These are phyloP conservation scores for Drosophila fuyamai DNA, from an alignment of 1,140 invertebrate genomes.

Conservation along the genomic window DNA sequence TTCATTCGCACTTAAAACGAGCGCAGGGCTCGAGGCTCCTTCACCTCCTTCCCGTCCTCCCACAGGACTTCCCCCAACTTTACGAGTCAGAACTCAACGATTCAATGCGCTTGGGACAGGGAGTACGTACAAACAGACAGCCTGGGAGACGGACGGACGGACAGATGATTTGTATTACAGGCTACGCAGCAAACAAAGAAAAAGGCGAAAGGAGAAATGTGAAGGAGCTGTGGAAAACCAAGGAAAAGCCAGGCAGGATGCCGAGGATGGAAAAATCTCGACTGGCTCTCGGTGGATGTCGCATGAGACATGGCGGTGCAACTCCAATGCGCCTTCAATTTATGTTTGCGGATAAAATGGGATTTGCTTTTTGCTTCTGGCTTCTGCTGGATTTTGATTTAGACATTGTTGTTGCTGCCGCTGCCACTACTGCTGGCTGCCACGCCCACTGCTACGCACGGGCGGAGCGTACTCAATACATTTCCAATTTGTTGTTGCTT, in stretches of 20 bases:
- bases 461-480: constrained; percentile 55
- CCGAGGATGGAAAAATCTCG: constrained; percentile 29
- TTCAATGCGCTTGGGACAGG: constrained; percentile 64
- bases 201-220: constrained; percentile 29
- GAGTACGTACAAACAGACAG: constrained; percentile 28
- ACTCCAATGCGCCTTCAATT: constrained; percentile 77
- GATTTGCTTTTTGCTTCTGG: constrained; percentile 72
- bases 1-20: constrained; percentile 78
- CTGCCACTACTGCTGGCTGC: constrained; percentile 3
- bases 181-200: constrained; percentile 59
- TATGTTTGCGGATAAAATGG: constrained; percentile 83
- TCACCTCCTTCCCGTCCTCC: neutral
- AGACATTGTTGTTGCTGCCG: constrained; percentile 58
- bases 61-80: constrained; percentile 43
- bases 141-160: constrained; percentile 15
- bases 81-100: constrained; percentile 73
- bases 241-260: constrained; percentile 25
- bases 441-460: constrained; percentile 49
- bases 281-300: constrained; percentile 37
- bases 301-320: constrained; percentile 70
- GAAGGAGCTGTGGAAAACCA: constrained; percentile 14
- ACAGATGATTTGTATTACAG: constrained; percentile 78
- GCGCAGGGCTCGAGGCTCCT: constrained; percentile 12
- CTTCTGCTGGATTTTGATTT: constrained; percentile 66
- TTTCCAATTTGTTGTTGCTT: constrained; percentile 80